A percentile compares a stretch with the other conserved stretches of the same genome.
phyloP scores from a whole-genome alignment of 1,140 invertebrate species.

The Drosophila elegans region DNA sequence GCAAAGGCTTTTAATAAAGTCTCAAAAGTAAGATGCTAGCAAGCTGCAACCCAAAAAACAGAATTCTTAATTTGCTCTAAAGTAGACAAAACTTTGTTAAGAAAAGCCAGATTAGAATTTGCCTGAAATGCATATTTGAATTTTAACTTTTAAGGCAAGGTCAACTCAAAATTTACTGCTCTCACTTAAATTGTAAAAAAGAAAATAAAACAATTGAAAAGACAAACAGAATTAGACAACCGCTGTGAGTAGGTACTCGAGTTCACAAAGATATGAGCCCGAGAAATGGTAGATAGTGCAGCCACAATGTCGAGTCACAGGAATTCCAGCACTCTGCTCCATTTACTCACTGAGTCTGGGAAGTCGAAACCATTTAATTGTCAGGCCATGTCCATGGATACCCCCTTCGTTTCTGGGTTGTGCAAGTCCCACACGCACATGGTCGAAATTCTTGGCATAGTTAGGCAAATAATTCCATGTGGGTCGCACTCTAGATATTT shows the following conservation, averaged over 20 bases:
- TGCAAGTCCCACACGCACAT: conserved; percentile 49
- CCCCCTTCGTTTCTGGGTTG: conserved; percentile 12
- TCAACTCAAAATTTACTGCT: background rate
- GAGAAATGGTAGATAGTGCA: conserved; percentile 6
- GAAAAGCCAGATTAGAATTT: background rate
- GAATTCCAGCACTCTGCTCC: conserved; percentile 33
- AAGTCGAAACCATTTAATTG: conserved; percentile 50
- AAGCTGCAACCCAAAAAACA: conserved; percentile 5
- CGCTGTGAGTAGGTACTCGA: conserved; percentile 19
- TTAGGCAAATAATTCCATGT: conserved; percentile 54
- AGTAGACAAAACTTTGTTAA: conserved; percentile 10
- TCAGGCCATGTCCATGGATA: conserved; percentile 16
- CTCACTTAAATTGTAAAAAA: background rate
- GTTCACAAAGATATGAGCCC: conserved; percentile 13
- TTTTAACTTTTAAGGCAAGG: background rate
- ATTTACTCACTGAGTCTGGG: conserved; percentile 13
- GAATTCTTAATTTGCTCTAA: conserved; percentile 16
- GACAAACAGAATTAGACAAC: background rate
- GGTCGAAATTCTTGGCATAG: conserved; percentile 51
- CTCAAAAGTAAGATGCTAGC: background rate
- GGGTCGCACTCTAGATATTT: conserved; percentile 36
- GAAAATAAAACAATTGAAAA: conserved; percentile 1
- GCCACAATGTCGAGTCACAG: conserved; percentile 15
- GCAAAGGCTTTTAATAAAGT: conserved; percentile 22
- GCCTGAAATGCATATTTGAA: background rate